Conservation (phyloP, 2,797 vertebrate genomes). For the Taenioides sp. region DNA sequence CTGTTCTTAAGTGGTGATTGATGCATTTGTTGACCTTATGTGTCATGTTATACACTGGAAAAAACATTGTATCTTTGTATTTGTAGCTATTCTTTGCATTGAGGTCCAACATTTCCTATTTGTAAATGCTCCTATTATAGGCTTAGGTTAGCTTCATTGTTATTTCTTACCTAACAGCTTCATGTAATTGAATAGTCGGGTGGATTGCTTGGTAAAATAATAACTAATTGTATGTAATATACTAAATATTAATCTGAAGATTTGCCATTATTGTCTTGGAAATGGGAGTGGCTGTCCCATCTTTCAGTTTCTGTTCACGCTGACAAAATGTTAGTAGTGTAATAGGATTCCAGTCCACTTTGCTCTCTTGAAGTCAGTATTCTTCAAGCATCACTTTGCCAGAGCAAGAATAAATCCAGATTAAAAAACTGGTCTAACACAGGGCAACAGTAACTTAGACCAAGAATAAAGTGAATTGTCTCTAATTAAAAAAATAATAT, state of each 20-base stretch:
- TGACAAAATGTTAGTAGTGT: too few species aligned
- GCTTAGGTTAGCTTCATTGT: not conserved
- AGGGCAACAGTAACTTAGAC: too few species aligned
- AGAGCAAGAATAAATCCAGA: too few species aligned
- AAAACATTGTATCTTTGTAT: not conserved
- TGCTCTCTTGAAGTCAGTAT: too few species aligned
- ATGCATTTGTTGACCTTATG: conserved; percentile 6
- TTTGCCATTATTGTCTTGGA: not conserved
- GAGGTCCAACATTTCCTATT: not conserved
- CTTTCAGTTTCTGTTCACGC: too few species aligned
- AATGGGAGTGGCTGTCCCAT: not conserved
- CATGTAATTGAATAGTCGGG: not conserved
- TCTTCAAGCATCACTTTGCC: too few species aligned
- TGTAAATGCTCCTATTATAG: not conserved
- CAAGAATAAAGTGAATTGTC: too few species aligned
- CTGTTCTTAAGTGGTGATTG: not conserved
- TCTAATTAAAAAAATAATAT: too few species aligned
- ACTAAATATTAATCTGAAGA: not conserved
- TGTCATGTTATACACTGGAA: not conserved
- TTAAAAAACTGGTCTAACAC: too few species aligned
- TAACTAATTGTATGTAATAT: not conserved
- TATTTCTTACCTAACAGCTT: not conserved
- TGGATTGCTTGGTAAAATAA: conserved; percentile 1
- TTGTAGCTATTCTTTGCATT: conserved; percentile 1
- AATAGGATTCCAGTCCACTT: too few species aligned